These are phyloP conservation scores for Ditula angustiorana DNA, from an alignment of 2,888 invertebrate genomes.

Conservation along the genomic window DNA sequence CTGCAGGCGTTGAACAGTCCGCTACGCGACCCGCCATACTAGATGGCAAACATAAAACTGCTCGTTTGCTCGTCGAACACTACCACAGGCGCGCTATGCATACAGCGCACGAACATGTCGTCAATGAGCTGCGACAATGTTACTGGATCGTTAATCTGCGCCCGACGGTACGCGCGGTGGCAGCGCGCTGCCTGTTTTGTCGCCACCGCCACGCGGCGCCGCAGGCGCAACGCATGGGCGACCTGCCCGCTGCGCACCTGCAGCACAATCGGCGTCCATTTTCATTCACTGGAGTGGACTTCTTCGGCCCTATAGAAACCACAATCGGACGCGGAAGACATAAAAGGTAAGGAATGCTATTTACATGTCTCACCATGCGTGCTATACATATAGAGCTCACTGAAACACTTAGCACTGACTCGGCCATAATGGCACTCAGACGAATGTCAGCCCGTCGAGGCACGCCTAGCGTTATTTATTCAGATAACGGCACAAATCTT, in stretches of 20 bases:
- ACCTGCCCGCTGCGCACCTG: slow-evolving; percentile 19
- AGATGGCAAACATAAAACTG: slow-evolving; percentile 39
- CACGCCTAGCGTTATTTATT: slow-evolving; percentile 9
- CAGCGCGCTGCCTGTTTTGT: slow-evolving; percentile 34
- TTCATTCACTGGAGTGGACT: slow-evolving; percentile 7
- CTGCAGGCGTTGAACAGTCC: slow-evolving; percentile 7
- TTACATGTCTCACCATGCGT: slow-evolving; percentile 15
- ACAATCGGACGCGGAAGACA: slow-evolving; percentile 11
- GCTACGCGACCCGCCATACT: slow-evolving; percentile 41
- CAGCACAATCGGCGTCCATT: slow-evolving; percentile 9
- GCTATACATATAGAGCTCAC: neutral
- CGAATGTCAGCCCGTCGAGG: slow-evolving; percentile 30
- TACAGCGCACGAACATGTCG: slow-evolving; percentile 27
- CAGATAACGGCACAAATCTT: slow-evolving; percentile 34
- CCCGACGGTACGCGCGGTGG: slow-evolving; percentile 37
- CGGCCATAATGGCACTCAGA: slow-evolving; percentile 27
- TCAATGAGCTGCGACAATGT: slow-evolving; percentile 35
- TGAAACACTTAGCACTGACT: slow-evolving; percentile 13
- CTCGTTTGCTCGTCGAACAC: slow-evolving; percentile 41
- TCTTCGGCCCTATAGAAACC: slow-evolving; percentile 17
- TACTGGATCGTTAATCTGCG: slow-evolving; percentile 40
- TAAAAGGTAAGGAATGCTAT: slow-evolving; percentile 17
- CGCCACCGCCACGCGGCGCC: slow-evolving; percentile 29
- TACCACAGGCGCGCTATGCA: slow-evolving; percentile 36
- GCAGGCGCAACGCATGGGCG: slow-evolving; percentile 34